Base-by-base conservation (phyloP, 2,888 invertebrate genomes). In the Melipona beecheii region DNA sequence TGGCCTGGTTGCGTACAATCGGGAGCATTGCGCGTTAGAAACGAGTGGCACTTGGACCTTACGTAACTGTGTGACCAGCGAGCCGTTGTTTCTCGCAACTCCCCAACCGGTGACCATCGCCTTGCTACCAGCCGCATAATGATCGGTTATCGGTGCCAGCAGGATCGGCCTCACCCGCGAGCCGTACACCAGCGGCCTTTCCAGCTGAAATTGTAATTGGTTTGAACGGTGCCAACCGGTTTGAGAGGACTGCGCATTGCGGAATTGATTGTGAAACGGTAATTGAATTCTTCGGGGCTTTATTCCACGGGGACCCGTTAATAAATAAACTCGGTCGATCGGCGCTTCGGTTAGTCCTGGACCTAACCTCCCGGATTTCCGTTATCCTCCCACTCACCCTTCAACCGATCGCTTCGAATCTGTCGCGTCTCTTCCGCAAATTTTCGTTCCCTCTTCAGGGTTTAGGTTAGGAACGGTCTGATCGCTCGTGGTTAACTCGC, bases 101-200 rank as follows among this genome's bases (percentile, higher is more conserved):
- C 94, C 94, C 94, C 94, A 94, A 27, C 94, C 94, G 5, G 92
- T 93, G 9, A 93, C 94, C 73, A 87, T 83, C 66, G 93, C 93
- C 68, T 76, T 87, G 27, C 86, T 89, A 49, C 92, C 92, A 36
- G 75, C 84, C 19, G 75, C 78, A 81, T 92, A 91, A 76, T 86
- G 81, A 79, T 92, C 91, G n/a, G 78, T 66, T n/a, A 80, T 64
- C 24, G 89, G 77, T 36, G 93, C 89, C 79, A 93, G 76, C 31
- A 76, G 78, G 65, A 92, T 91, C 52, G 93, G 83, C 58, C 89
- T 80, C 64, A 92, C 87, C 75, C 79, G 80, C 2, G 76, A 58
- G 52, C 78, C 79, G 79, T 84, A 92, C 21, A 84, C 84, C 71
- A 93, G 74, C 21, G 89, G 85, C 64, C 84, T 84, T 49, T 91